A percentile compares a stretch with the other conserved stretches of the same genome.
Conservation (phyloP, 2,797 vertebrate species). For the Phataginus tricuspis region DNA sequence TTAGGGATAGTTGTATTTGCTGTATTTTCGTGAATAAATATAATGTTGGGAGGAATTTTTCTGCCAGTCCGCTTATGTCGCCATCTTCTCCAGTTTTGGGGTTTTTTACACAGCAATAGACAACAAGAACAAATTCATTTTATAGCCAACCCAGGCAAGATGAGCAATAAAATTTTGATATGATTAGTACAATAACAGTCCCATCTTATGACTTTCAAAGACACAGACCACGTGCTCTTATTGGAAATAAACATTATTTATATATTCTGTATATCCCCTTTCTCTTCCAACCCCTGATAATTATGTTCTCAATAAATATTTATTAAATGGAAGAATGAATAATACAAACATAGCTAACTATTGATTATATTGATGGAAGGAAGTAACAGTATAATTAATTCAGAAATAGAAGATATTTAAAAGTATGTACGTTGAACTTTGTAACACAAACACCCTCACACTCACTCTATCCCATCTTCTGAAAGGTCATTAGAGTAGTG, state of each 20-base stretch:
- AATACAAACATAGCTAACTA: conserved; percentile 67
- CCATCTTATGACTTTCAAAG: not conserved
- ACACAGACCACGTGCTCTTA: not conserved
- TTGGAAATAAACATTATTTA: conserved; percentile 22
- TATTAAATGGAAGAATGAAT: conserved; percentile 74
- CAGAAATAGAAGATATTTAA: conserved; percentile 48
- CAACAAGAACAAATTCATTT: conserved; percentile 11
- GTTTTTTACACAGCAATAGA: not conserved
- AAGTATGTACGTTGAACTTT: not conserved
- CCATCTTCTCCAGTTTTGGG: too few relatives aligned
- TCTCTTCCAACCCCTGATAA: conserved; percentile 36
- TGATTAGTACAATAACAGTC: not conserved
- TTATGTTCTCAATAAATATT: conserved; percentile 66
- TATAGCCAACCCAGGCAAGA: not conserved
- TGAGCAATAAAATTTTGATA: conserved; percentile 24
- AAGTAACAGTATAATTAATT: conserved; percentile 72
- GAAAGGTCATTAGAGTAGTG: not conserved
- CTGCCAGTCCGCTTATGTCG: too few relatives aligned
- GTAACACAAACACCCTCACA: not conserved
- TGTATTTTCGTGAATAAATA: too few relatives aligned
- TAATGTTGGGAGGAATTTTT: too few relatives aligned
- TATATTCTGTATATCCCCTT: not conserved
- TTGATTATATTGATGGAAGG: conserved; percentile 66
- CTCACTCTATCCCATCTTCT: not conserved
- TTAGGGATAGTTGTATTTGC: too few relatives aligned